Evolutionary conservation across 2,113 vertebrate genomes (phyloP).

Genomic region (Hirundichthys speculiger): DNA sequence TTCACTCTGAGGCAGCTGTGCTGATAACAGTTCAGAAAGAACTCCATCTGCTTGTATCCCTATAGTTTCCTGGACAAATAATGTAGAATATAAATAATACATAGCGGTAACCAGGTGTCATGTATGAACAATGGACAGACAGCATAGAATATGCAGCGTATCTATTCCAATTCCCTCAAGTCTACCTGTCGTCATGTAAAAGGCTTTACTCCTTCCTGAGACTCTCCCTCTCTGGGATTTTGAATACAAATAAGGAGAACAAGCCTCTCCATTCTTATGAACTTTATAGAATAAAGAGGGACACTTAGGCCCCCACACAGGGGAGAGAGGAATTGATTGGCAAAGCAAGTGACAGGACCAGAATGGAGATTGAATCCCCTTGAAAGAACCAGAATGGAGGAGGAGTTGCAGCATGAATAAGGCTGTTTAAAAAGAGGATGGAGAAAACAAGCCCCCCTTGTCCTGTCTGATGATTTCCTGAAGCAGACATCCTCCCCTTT

Average conservation of each 20-base stretch:
- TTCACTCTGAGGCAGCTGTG: conserved; percentile 32
- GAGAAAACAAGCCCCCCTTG: conserved; percentile 76
- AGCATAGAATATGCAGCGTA: conserved; percentile 36
- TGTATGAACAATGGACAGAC: conserved; percentile 17
- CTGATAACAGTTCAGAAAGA: conserved; percentile 52
- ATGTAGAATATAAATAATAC: conserved; percentile 45
- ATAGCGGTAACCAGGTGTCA: conserved; percentile 41
- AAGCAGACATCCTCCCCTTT: conserved; percentile 76
- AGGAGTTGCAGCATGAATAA: conserved; percentile 76
- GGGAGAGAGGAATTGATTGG: conserved; percentile 70
- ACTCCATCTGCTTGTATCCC: conserved; percentile 27
- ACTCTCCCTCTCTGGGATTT: conserved; percentile 53
- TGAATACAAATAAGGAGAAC: conserved; percentile 79
- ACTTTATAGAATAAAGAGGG: conserved; percentile 76
- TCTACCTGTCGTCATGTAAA: conserved; percentile 61
- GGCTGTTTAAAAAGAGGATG: conserved; percentile 74
- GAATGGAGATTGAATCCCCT: conserved; percentile 77
- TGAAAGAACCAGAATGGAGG: conserved; percentile 77
- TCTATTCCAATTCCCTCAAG: conserved; percentile 52
- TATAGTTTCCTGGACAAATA: conserved; percentile 27
- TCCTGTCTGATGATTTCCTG: conserved; percentile 69
- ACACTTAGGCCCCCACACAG: conserved; percentile 68
- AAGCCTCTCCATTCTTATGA: conserved; percentile 75
- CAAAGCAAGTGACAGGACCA: conserved; percentile 66
- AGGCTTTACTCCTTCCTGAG: conserved; percentile 59